Percentiles rank a stretch among this genome's conserved stretches.
phyloP scores from a whole-genome alignment of 2,797 vertebrate species.

The Chromobotia macracanthus region DNA sequence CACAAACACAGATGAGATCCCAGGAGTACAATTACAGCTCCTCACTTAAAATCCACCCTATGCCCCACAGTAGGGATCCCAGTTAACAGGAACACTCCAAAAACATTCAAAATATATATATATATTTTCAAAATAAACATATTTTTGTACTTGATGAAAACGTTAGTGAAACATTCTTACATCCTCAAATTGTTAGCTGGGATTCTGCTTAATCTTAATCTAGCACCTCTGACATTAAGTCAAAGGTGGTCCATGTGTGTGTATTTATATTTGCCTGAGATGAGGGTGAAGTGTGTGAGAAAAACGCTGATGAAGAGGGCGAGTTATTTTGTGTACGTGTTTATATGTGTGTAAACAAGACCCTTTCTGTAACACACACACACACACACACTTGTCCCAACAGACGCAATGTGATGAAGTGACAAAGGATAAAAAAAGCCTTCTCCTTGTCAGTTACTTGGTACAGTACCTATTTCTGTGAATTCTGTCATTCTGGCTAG shows the following conservation, averaged over 20 bases:
- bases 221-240: background rate
- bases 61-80: background rate
- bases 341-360: background rate
- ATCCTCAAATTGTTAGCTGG: too few relatives aligned
- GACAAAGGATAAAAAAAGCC: background rate
- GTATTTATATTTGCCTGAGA: background rate
- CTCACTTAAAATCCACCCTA: background rate
- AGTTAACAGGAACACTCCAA: too few relatives aligned
- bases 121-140: too few relatives aligned
- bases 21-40: constrained; percentile 28
- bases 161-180: too few relatives aligned
- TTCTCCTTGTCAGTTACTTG: background rate
- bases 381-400: too few relatives aligned
- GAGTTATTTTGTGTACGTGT: background rate
- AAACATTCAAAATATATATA: too few relatives aligned
- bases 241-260: background rate
- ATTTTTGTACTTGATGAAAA: too few relatives aligned
- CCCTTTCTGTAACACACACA: too few relatives aligned
- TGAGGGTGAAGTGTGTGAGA: background rate
- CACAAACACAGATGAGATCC: constrained; percentile 31
- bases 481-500: background rate
- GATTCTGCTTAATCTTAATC: background rate
- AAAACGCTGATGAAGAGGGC: background rate
- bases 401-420: background rate
- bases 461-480: background rate